These are phyloP conservation scores for Artemia sinica DNA, from an alignment of 2,888 invertebrate species.

Conservation along the genomic window DNA sequence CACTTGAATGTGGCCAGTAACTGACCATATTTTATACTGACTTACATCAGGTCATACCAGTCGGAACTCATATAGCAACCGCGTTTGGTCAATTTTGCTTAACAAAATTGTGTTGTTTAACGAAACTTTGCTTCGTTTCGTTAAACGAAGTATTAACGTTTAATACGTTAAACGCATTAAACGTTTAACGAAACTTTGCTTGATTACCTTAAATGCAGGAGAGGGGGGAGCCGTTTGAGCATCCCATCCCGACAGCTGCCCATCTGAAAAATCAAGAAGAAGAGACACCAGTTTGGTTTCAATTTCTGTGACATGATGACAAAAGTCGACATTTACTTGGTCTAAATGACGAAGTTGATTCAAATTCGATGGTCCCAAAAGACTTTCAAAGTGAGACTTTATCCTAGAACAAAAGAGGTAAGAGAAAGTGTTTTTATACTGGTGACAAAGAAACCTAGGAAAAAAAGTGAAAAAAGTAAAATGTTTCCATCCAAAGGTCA, in stretches of 20 bases:
- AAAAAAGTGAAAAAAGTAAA: too few relatives aligned
- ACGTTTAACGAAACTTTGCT: not conserved
- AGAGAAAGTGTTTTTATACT: too few relatives aligned
- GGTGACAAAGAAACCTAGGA: too few relatives aligned
- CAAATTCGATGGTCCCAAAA: conserved; percentile 27
- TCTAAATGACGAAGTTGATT: conserved; percentile 36
- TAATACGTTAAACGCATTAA: too few relatives aligned
- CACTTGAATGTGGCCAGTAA: too few relatives aligned
- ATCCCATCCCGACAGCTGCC: conserved; percentile 72
- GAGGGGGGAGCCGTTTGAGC: conserved; percentile 89
- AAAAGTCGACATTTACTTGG: conserved; percentile 56
- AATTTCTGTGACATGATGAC: conserved; percentile 78
- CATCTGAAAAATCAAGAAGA: conserved; percentile 63
- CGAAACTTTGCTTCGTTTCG: too few relatives aligned
- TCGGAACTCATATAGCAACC: not conserved
- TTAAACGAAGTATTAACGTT: too few relatives aligned
- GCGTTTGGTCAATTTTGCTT: not conserved
- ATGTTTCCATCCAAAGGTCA: too few relatives aligned
- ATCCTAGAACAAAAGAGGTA: not conserved
- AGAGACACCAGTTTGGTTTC: conserved; percentile 77
- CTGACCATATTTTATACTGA: too few relatives aligned
- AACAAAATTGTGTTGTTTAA: conserved; percentile 11
- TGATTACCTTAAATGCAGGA: conserved; percentile 43
- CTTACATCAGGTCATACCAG: too few relatives aligned
- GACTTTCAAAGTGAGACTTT: not conserved